Conservation (phyloP, 1,140 invertebrate genomes). For the Achroia grisella region DNA sequence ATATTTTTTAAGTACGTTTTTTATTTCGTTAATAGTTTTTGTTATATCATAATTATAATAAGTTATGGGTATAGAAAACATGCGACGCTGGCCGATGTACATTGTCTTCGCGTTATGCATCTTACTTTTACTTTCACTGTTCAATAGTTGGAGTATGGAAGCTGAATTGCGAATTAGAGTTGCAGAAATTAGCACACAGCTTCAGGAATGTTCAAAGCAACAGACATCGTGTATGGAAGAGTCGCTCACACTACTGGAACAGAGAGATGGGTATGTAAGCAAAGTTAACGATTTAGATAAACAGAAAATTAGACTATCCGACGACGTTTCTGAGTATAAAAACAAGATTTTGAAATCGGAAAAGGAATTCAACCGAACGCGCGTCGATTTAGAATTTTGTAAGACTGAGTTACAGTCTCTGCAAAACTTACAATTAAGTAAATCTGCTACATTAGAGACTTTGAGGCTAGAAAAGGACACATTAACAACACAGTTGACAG, state of each 20-base stretch:
- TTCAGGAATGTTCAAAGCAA: slow-evolving; percentile 57
- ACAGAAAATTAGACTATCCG: slow-evolving; percentile 39
- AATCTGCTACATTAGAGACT: slow-evolving; percentile 50
- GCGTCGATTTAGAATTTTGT: slow-evolving; percentile 49
- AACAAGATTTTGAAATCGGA: slow-evolving; percentile 42
- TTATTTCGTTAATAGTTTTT: not conserved
- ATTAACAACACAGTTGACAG: slow-evolving; percentile 43
- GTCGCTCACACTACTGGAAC: slow-evolving; percentile 45
- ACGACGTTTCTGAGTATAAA: slow-evolving; percentile 36
- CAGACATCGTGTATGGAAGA: slow-evolving; percentile 58
- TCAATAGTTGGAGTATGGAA: slow-evolving; percentile 62
- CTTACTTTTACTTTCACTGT: slow-evolving; percentile 60
- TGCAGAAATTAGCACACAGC: slow-evolving; percentile 44
- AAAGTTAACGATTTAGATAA: slow-evolving; percentile 52
- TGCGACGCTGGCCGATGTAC: slow-evolving; percentile 68
- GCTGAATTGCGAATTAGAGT: slow-evolving; percentile 55
- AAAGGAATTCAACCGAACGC: slow-evolving; percentile 45
- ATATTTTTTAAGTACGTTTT: no score
- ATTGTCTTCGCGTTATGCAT: slow-evolving; percentile 57
- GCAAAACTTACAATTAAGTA: slow-evolving; percentile 59
- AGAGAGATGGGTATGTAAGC: slow-evolving; percentile 39
- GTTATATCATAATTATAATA: not conserved
- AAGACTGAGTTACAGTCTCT: slow-evolving; percentile 56
- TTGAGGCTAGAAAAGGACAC: slow-evolving; percentile 54
- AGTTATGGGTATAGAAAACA: slow-evolving; percentile 67